These are phyloP conservation scores for Henricia sp. DNA, from an alignment of 53 echinoderm and acorn worm species.

Conservation along the genomic window DNA sequence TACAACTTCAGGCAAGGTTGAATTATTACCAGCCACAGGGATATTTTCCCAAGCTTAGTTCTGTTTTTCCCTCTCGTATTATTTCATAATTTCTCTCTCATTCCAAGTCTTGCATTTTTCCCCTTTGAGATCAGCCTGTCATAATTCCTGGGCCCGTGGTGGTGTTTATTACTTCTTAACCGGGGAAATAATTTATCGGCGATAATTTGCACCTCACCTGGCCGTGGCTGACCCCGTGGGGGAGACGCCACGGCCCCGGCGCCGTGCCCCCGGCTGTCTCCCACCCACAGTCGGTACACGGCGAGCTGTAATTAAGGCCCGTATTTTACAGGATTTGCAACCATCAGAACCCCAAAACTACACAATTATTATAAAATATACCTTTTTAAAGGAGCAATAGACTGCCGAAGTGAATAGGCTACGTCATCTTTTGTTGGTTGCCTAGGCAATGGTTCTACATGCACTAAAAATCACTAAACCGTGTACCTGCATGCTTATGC, in stretches of 20 bases:
- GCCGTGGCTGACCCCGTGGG: constrained; percentile 18
- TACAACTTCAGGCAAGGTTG: background rate
- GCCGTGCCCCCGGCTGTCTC: background rate
- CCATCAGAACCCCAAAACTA: too few species aligned
- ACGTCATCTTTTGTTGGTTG: too few species aligned
- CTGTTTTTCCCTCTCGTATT: background rate
- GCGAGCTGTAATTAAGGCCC: too few species aligned
- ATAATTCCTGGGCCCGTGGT: constrained; percentile 23
- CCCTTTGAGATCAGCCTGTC: background rate
- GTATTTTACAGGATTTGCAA: too few species aligned
- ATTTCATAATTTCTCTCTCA: constrained; percentile 4
- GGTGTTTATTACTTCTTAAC: background rate
- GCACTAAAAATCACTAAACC: too few species aligned
- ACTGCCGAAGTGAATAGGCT: too few species aligned
- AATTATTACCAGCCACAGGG: constrained; percentile 24
- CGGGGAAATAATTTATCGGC: constrained; percentile 25
- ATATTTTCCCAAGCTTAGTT: constrained; percentile 2
- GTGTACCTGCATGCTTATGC: too few species aligned
- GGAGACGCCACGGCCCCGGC: background rate
- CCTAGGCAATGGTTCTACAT: too few species aligned
- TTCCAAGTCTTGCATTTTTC: background rate
- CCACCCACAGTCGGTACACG: too few species aligned
- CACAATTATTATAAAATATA: too few species aligned
- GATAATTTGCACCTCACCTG: constrained; percentile 46
- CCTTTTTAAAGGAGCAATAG: too few species aligned